Base-by-base conservation (phyloP, 2,888 invertebrate genomes). In the Falcaria lacertinaria region DNA sequence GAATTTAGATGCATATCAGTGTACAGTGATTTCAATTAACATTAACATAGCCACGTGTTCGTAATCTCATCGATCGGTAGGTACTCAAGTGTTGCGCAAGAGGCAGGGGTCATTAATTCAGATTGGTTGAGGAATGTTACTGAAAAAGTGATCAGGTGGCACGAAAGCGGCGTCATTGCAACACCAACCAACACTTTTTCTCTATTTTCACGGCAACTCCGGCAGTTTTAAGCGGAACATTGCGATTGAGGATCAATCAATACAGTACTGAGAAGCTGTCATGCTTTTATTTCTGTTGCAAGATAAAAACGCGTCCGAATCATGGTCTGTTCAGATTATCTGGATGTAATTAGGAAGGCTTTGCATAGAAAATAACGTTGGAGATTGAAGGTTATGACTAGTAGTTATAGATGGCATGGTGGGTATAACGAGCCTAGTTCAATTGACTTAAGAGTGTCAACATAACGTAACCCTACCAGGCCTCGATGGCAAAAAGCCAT, bases 401-500 rank as follows among this genome's bases (percentile, higher is more conserved):
- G 15, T n/a, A n/a, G n/a, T n/a, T n/a, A n/a, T 50, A 43, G 43
- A 42, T 22, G 42, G 17, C 13, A 36, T 17, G 43, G 44, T 48
- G 44, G 46, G 52, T 41, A 45, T 48, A 41, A 38, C 41, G 28
- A 19, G 15, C 39, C 34, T 39, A 57, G 57, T 64, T 69, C 66
- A 69, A 80, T 75, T 75, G 72, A 76, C 74, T 72, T 64, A 74
- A 69, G 66, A 71, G 62, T 71, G 72, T 73, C 73, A 81, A 79
- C 63, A 77, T 53, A 37, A 57, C 58, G 69, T 62, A 80, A 80
- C 83, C 85, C 81, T 75, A 81, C 69, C 74, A 75, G 73, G 84
- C 86, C 84, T 78, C 85, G 76, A 66, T 69, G 64, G 77, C 80
- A 76, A 80, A 75, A 80, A 78, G 75, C 71, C 75, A 80, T 68